Base-by-base conservation (phyloP, 2,797 vertebrate species). In the Enteromius trimaculatus region DNA sequence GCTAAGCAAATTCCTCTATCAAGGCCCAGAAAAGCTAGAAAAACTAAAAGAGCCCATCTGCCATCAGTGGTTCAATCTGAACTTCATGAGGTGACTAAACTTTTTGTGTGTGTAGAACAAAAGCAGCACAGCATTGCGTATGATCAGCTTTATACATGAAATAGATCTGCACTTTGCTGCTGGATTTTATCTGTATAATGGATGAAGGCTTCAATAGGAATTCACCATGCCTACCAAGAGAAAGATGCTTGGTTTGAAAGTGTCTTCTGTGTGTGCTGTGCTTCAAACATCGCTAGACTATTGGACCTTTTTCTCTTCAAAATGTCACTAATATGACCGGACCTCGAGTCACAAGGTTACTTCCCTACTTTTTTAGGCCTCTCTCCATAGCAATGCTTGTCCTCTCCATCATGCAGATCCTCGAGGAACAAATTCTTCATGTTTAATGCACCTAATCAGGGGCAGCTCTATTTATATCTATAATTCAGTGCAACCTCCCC, bases 381-480 rank as follows among this genome's bases (percentile, higher is more conserved):
- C 17, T 58, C 29, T 77, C 16, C 51, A 82, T 4, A 85, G 8
- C 80, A 58, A 3, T 31, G 19, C 5, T 42, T 39, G 39, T 68
- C 53, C 34, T 62, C 71, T 65, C 60, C 19, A 81, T 69, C 72
- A 62, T 39, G 5, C 11, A 53, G 37, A 69, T 83, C 62, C 84
- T 85, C 42, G 14, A 84, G 80, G 44, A 26, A 85, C 64, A 84
- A 84, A 74, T 79, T 80, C 39, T 77, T 86, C 77, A 83, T 83
- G 74, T 86, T 80, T 72, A 87, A 75, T 80, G 49, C 70, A 72
- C 69, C 55, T 77, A 66, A 85, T 85, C 76, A 78, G 55, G 60
- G 81, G 51, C 17, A 29, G 19, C 29, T 62, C 66, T 85, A 86
- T 87, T 87, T 86, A 84, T 85, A 87, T 42, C 68, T 69, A 65